Conservation (phyloP, 2,888 invertebrate genomes). For the Macrophya alboannulata region DNA sequence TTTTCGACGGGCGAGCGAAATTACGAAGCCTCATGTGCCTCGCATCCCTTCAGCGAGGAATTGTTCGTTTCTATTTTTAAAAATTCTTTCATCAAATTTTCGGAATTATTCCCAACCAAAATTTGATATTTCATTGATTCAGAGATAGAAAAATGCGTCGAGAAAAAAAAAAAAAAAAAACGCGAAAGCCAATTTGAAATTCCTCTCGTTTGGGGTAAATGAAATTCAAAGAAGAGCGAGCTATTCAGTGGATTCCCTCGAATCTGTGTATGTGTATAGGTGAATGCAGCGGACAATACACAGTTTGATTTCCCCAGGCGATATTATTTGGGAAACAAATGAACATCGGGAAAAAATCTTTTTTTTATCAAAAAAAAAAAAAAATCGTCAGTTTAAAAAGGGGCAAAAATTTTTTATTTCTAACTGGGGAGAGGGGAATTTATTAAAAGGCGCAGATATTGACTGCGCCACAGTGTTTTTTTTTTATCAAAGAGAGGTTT, state of each 20-base stretch:
- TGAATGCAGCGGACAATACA: neutral
- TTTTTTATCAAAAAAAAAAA: neutral
- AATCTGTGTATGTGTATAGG: neutral
- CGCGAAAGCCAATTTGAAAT: neutral
- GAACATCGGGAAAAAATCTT: neutral
- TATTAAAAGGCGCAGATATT: neutral
- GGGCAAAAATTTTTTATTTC: neutral
- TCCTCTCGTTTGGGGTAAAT: neutral
- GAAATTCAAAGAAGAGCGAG: neutral
- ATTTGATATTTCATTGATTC: neutral
- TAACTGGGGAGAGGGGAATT: no score
- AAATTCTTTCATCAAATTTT: neutral
- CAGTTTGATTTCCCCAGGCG: constrained; percentile 9
- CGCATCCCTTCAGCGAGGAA: neutral
- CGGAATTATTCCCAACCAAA: neutral
- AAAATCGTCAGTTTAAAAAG: neutral
- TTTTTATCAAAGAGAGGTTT: neutral
- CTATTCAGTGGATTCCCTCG: neutral
- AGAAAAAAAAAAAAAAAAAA: neutral
- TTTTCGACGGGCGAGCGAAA: neutral
- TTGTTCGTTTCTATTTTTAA: neutral
- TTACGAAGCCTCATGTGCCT: neutral
- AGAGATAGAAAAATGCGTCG: neutral
- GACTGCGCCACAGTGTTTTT: neutral
- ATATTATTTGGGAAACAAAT: neutral